phyloP scores from a whole-genome alignment of 2,888 invertebrate species.

The Nysson spinosus region DNA sequence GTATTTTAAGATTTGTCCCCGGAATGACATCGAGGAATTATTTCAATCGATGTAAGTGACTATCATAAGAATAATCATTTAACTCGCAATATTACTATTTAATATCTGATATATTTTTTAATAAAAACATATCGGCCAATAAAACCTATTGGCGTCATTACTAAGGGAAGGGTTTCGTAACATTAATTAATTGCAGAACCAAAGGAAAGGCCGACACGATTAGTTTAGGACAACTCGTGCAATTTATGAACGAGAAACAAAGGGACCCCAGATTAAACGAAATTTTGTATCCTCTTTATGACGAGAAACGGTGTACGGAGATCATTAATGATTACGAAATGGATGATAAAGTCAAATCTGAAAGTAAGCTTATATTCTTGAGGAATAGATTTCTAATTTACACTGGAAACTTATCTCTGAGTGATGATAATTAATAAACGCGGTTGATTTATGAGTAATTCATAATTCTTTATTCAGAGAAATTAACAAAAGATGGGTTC shows the following conservation, averaged over 20 bases:
- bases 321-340: conserved; percentile 82
- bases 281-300: conserved; percentile 84
- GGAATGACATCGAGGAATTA: conserved; percentile 85
- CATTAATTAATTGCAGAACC: conserved; percentile 72
- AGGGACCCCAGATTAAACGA: conserved; percentile 84
- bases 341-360: conserved; percentile 77
- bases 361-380: conserved; percentile 73
- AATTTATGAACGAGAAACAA: conserved; percentile 83
- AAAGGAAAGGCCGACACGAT: conserved; percentile 78
- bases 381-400: not conserved
- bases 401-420: not conserved
- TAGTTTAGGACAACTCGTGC: conserved; percentile 78
- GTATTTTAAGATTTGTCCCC: conserved; percentile 84
- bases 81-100: too few species aligned
- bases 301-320: conserved; percentile 80
- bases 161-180: too few species aligned
- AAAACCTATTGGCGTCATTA: too few species aligned
- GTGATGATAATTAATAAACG: too few species aligned
- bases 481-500: conserved; percentile 82
- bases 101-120: too few species aligned
- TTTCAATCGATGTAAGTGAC: conserved; percentile 81
- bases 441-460: not conserved
- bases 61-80: too few species aligned
- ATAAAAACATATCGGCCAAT: not conserved
- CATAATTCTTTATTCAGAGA: conserved; percentile 62